A percentile compares a stretch with the other conserved stretches of the same genome.
Conservation (phyloP, 2,888 invertebrate genomes). For the Rhingia rostrata region DNA sequence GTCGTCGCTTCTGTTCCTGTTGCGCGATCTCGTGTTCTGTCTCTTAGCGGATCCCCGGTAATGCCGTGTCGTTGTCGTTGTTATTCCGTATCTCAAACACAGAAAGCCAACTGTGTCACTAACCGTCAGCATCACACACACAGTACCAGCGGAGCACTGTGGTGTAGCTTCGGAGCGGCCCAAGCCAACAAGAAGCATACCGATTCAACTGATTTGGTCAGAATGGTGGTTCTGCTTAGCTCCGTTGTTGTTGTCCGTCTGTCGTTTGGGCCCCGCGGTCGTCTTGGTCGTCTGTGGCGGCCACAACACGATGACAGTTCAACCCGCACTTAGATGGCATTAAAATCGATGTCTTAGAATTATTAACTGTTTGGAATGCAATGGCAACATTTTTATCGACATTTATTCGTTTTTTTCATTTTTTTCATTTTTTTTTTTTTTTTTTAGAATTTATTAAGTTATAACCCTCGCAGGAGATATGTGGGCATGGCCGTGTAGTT, state of each 20-base stretch:
- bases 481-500: slow-evolving; percentile 34
- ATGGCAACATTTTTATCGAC: slow-evolving; percentile 37
- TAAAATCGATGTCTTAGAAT: slow-evolving; percentile 68
- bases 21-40: slow-evolving; percentile 68
- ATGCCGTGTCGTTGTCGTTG: slow-evolving; percentile 69
- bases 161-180: slow-evolving; percentile 9
- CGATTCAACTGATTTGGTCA: slow-evolving; percentile 70
- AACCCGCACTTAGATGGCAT: slow-evolving; percentile 69
- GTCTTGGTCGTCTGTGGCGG: slow-evolving; percentile 6
- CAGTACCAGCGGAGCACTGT: too few relatives aligned
- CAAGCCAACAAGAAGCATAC: slow-evolving; percentile 55
- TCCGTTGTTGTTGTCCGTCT: neutral
- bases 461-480: slow-evolving; percentile 49
- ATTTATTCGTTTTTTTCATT: neutral
- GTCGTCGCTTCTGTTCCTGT: slow-evolving; percentile 74
- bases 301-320: slow-evolving; percentile 61
- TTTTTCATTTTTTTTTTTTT: slow-evolving; percentile 2
- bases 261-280: neutral
- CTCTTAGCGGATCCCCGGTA: slow-evolving; percentile 31
- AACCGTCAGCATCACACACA: slow-evolving; percentile 41
- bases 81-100: slow-evolving; percentile 64
- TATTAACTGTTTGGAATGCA: slow-evolving; percentile 70
- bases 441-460: slow-evolving; percentile 67
- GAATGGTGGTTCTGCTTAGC: slow-evolving; percentile 55
- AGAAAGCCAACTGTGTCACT: slow-evolving; percentile 71